phyloP scores from a whole-genome alignment of 1,140 invertebrate species.

The Archegozetes longisetosus region DNA sequence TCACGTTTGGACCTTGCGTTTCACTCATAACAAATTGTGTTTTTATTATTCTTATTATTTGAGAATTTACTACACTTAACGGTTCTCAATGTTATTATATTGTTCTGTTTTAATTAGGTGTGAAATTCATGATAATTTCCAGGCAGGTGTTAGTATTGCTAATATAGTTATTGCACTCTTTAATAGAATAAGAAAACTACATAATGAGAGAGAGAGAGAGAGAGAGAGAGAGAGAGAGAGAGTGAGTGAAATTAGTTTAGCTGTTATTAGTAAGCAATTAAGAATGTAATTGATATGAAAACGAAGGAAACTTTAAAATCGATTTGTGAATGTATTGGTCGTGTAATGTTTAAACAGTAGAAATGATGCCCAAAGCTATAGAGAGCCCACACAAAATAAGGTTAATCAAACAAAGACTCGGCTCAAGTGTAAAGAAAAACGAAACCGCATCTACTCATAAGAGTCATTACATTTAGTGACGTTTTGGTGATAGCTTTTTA shows the following conservation, averaged over 20 bases:
- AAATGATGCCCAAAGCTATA: no score
- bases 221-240: neutral
- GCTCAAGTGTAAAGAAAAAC: no score
- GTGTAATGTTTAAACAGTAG: no score
- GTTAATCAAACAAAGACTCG: neutral
- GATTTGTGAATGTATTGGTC: no score
- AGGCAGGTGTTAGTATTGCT: neutral
- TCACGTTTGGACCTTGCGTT: neutral
- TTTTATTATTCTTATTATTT: no score
- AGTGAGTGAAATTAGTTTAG: no score
- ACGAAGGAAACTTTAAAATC: no score
- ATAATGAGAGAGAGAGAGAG: neutral
- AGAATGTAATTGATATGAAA: no score
- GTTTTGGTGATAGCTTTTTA: no score
- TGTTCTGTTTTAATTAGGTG: neutral
- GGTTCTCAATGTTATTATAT: neutral
- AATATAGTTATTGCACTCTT: neutral
- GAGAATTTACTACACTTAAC: neutral
- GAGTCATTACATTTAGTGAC: no score
- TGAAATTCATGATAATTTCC: neutral
- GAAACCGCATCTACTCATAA: no score
- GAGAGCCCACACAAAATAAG: neutral
- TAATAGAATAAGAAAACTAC: neutral
- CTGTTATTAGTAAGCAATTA: no score
- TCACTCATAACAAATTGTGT: neutral